These are phyloP conservation scores for Zalophus californianus DNA, from an alignment of 2,797 vertebrate genomes.

Conservation along the genomic window DNA sequence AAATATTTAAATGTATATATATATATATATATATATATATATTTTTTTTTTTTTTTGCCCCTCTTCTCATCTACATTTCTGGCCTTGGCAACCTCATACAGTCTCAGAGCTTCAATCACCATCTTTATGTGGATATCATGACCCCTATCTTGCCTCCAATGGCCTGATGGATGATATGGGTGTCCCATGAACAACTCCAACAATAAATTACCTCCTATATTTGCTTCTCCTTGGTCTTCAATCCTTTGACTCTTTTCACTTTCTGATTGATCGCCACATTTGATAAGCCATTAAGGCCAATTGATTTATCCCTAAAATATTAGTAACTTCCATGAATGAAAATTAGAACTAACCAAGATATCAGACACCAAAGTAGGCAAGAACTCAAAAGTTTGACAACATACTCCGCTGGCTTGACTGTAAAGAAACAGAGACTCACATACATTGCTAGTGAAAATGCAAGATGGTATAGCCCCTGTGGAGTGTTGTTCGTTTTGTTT, in stretches of 20 bases:
- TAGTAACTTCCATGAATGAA: neutral
- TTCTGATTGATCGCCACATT: neutral
- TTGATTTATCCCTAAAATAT: neutral
- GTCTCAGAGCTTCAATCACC: neutral
- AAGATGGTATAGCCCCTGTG: neutral
- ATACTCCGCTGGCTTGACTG: neutral
- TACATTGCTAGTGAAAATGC: neutral
- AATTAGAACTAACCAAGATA: conserved; percentile 19
- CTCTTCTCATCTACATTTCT: neutral
- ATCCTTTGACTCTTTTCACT: neutral
- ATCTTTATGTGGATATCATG: neutral
- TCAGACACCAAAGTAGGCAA: neutral
- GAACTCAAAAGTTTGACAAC: neutral
- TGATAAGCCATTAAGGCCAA: neutral
- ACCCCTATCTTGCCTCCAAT: neutral
- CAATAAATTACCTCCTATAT: neutral
- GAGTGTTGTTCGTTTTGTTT: too few species aligned
- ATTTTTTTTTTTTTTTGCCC: neutral
- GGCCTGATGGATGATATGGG: neutral
- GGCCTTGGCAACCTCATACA: neutral
- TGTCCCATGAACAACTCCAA: neutral
- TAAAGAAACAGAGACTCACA: neutral
- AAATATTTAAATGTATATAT: too few species aligned
- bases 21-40: too few species aligned
- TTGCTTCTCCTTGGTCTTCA: neutral